Conservation (phyloP, 1,140 invertebrate species). For the Mycetomoellerius zeteki region DNA sequence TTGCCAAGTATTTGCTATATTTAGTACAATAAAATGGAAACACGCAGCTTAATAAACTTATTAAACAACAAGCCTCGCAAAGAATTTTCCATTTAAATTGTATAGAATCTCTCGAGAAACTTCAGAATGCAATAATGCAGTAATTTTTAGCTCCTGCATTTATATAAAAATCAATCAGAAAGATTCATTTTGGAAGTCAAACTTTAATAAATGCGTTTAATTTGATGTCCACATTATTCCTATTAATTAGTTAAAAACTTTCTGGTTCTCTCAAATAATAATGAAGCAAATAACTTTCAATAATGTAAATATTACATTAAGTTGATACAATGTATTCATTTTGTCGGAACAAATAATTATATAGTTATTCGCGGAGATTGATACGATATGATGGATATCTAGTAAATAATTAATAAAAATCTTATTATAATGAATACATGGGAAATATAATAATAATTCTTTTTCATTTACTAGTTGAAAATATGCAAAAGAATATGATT, state of each 20-base stretch:
- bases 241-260: not conserved
- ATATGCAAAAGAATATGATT: not conserved
- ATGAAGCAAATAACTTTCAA: not conserved
- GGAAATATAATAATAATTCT: not conserved
- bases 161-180: not conserved
- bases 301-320: not conserved
- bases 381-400: not conserved
- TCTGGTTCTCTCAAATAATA: not conserved
- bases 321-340: constrained; percentile 22
- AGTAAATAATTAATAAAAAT: constrained; percentile 23
- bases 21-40: constrained; percentile 9
- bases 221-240: not conserved
- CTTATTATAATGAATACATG: not conserved
- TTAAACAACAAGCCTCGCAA: not conserved
- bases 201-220: not conserved
- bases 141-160: not conserved
- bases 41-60: constrained; percentile 2
- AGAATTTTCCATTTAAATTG: constrained; percentile 14
- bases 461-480: not conserved
- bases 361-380: not conserved
- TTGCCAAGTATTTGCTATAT: not conserved
- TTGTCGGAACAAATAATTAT: not conserved
- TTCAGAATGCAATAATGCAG: not conserved
- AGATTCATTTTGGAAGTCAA: not conserved
- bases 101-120: not conserved